phyloP scores from a whole-genome alignment of 2,888 invertebrate genomes.

The Eurytoma adleriae region DNA sequence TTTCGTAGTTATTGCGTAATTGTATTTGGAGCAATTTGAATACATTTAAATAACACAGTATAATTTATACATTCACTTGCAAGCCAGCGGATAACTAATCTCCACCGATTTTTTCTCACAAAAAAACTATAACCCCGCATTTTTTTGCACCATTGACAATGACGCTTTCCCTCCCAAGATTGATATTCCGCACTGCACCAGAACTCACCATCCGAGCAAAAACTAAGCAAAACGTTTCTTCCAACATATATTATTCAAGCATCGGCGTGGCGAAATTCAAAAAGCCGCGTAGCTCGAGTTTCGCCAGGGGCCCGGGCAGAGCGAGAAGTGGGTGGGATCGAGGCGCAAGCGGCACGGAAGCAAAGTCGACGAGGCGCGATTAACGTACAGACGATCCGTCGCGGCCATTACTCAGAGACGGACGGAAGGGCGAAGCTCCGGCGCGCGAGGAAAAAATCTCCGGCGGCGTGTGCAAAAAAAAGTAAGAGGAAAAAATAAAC shows the following conservation, averaged over 20 bases:
- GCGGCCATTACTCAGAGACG: slow-evolving; percentile 2
- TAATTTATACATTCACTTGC: neutral
- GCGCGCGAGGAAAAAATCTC: slow-evolving; percentile 26
- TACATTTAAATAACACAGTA: slow-evolving; percentile 2
- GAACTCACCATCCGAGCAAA: too few species aligned
- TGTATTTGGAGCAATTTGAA: neutral
- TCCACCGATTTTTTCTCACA: neutral
- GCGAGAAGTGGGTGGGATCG: too few species aligned
- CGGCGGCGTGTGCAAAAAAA: neutral
- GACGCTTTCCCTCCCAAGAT: too few species aligned
- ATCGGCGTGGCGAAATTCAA: too few species aligned
- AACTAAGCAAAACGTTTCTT: too few species aligned
- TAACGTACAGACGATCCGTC: slow-evolving; percentile 33
- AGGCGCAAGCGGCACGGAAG: neutral
- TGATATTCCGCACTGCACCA: too few species aligned
- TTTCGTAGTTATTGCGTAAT: neutral
- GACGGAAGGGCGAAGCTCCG: slow-evolving; percentile 32
- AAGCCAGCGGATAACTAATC: neutral
- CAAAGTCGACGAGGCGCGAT: slow-evolving; percentile 51
- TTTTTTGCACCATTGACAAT: too few species aligned
- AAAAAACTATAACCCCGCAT: too few species aligned
- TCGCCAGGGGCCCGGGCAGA: too few species aligned
- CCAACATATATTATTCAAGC: too few species aligned
- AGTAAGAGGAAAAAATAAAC: slow-evolving; percentile 48
- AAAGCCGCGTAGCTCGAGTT: too few species aligned